A percentile compares a stretch with the other conserved stretches of the same genome.
Evolutionary conservation across 2,888 invertebrate species (phyloP).

Genomic region (Cyclophora albipunctata): DNA sequence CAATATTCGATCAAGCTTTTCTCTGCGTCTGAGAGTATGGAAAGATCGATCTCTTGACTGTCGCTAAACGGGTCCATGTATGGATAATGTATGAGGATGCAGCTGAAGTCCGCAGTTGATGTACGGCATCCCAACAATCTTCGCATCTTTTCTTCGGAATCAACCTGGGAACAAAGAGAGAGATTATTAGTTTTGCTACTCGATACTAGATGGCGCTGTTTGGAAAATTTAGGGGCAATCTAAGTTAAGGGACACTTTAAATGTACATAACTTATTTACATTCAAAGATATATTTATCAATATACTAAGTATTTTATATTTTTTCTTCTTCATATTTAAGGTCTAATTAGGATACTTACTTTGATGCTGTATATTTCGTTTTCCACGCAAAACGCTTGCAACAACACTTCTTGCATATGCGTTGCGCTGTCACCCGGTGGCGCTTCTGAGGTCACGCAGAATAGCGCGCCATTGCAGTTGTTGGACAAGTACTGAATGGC

Average conservation of each 20-base stretch:
- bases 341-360: conserved; percentile 49
- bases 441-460: conserved; percentile 81
- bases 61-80: conserved; percentile 65
- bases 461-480: conserved; percentile 77
- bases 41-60: conserved; percentile 54
- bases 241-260: no score
- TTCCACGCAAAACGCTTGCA: conserved; percentile 86
- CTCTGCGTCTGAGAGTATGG: conserved; percentile 76
- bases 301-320: no score
- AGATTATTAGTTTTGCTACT: conserved; percentile 19
- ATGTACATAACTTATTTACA: no score
- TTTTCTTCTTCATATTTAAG: no score
- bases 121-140: conserved; percentile 61
- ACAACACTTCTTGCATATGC: conserved; percentile 85
- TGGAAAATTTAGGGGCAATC: neutral
- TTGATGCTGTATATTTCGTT: conserved; percentile 85
- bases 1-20: conserved; percentile 79
- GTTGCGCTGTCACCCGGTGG: conserved; percentile 82
- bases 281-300: no score
- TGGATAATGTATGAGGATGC: conserved; percentile 72
- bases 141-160: conserved; percentile 72
- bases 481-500: conserved; percentile 77
- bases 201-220: conserved; percentile 6
- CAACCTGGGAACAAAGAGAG: conserved; percentile 66
- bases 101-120: conserved; percentile 66